Base-by-base conservation (phyloP, 2,888 invertebrate species). In the Melinopterus prodromus region DNA sequence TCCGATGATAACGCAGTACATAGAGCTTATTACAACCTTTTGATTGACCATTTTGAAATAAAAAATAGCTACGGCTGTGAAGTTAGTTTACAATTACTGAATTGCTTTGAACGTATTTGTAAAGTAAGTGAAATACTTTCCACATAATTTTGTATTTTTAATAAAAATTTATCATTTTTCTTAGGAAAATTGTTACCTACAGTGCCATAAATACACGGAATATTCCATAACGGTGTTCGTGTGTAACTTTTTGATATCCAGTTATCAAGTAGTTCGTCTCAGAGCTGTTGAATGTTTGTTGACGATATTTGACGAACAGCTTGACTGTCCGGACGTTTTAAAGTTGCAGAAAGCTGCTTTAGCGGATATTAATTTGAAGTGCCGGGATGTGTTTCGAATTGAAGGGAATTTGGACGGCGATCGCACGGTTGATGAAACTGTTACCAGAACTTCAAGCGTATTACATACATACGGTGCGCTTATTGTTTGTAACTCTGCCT, bases 401-500 rank as follows among this genome's bases (percentile, higher is more conserved):
- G 85, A 91, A 89, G 85, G 90, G 36, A 86, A 88, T 53, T 84
- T 88, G 76, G 88, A 87, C 70, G 88, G 90, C 78, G 87, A 90
- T 69, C 89, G 92, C 84, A 84, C 90, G 76, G 89, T 90, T 81
- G 93, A 94, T 84, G 94, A 95, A 87, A 89, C 89, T 1, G 88
- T 89, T 0, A 93, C 92, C 81, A 89, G 93, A 85, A 91, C 92
- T 0, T 88, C 91, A 0, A 92, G 92, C 70, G 90, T 92, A 6
- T 87, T 94, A 16, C 92, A 93, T 76, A 90, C 90, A 38, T 90
- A 92, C 81, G 89, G 90, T 15, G 89, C 91, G 12, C 85, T 94
- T 5, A 91, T 92, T 36, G 90, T 91, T 69, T 88, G 90, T 2
- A 92, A 90, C 83, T 90, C 90, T 69, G 88, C 89, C 6, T 89